Evolutionary conservation across 2,888 invertebrate genomes (phyloP).

Genomic region (Amorpha juglandis): DNA sequence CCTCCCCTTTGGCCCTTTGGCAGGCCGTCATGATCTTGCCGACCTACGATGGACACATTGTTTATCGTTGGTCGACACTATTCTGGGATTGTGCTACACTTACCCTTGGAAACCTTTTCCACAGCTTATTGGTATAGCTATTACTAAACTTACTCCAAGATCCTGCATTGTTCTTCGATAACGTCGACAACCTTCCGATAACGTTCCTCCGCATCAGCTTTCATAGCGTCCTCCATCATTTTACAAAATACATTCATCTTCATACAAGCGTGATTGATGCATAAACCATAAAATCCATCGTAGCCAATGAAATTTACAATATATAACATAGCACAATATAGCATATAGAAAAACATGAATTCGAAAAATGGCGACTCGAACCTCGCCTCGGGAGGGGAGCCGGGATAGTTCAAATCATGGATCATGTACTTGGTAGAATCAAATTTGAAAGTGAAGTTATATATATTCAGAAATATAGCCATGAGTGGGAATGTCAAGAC

Average conservation of each 20-base stretch:
- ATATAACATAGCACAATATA: conserved; percentile 46
- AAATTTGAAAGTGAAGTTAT: conserved; percentile 44
- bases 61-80: too few species aligned
- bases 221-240: conserved; percentile 53
- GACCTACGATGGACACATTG: too few species aligned
- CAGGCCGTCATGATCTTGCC: too few species aligned
- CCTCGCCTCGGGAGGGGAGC: conserved; percentile 43
- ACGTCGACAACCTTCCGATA: conserved; percentile 44
- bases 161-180: conserved; percentile 56
- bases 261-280: conserved; percentile 62
- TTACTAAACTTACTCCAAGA: conserved; percentile 50
- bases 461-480: conserved; percentile 46
- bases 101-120: too few species aligned
- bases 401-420: conserved; percentile 58
- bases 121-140: too few species aligned
- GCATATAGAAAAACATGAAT: conserved; percentile 50
- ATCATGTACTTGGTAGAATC: conserved; percentile 57
- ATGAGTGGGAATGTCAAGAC: conserved; percentile 55
- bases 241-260: conserved; percentile 61
- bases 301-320: conserved; percentile 56
- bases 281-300: conserved; percentile 63
- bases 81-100: too few species aligned
- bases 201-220: conserved; percentile 29
- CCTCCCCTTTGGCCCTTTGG: too few species aligned
- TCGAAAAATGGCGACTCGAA: conserved; percentile 61